Evolutionary conservation across 2,888 invertebrate genomes (phyloP).

Genomic region (Pilophorus perplexus): DNA sequence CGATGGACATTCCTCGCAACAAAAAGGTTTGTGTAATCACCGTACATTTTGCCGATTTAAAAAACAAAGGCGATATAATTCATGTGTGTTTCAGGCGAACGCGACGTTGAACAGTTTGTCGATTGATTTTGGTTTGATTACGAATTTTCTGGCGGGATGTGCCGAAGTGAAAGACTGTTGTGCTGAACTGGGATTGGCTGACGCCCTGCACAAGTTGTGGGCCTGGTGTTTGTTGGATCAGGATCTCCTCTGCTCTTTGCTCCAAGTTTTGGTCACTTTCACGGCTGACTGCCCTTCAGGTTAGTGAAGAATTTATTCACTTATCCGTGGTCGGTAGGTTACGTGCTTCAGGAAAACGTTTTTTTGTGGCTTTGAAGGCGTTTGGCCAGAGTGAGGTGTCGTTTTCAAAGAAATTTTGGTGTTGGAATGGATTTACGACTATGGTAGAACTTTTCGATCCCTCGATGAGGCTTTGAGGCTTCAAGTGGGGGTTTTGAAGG

Average conservation of each 20-base stretch:
- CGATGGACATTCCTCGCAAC: slow-evolving; percentile 41
- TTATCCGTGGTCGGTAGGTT: too few species aligned
- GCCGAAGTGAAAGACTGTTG: slow-evolving; percentile 58
- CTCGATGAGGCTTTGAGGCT: too few species aligned
- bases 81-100: slow-evolving; percentile 51
- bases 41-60: not conserved
- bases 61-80: not conserved
- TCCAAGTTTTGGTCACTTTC: slow-evolving; percentile 62
- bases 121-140: slow-evolving; percentile 59
- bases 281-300: slow-evolving; percentile 64
- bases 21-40: slow-evolving; percentile 40
- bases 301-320: too few species aligned
- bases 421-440: too few species aligned
- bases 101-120: slow-evolving; percentile 60
- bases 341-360: too few species aligned
- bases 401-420: too few species aligned
- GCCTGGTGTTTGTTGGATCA: slow-evolving; percentile 64
- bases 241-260: slow-evolving; percentile 56
- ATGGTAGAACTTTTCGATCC: too few species aligned
- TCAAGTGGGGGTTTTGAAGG: too few species aligned
- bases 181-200: slow-evolving; percentile 58
- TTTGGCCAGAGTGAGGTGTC: too few species aligned
- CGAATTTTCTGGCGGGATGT: slow-evolving; percentile 61
- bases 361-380: too few species aligned
- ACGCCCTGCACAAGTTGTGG: slow-evolving; percentile 65